These are phyloP conservation scores for Hydrolagus colliei DNA, from an alignment of 2,797 vertebrate genomes.

Conservation along the genomic window DNA sequence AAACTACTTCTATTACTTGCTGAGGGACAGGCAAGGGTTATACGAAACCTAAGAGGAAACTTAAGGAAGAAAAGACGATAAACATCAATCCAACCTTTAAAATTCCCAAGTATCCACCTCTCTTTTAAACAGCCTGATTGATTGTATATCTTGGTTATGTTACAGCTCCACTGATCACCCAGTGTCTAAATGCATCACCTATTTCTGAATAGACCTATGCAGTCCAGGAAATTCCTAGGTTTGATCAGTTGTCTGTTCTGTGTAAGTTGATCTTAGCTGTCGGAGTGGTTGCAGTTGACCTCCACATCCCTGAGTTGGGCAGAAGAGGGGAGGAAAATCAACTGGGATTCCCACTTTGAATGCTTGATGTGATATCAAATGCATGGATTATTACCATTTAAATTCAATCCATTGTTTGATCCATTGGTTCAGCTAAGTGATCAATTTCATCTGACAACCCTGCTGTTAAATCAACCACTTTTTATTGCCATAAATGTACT, in stretches of 20 bases:
- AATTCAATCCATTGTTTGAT: too few relatives aligned
- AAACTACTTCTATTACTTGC: background rate
- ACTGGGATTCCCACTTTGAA: background rate
- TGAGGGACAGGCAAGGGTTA: background rate
- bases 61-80: background rate
- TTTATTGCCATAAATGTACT: too few relatives aligned
- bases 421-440: too few relatives aligned
- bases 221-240: constrained; percentile 31
- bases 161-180: too few relatives aligned
- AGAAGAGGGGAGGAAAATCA: background rate
- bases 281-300: background rate
- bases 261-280: background rate
- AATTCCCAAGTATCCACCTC: background rate
- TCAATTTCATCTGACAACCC: too few relatives aligned
- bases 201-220: constrained; percentile 34
- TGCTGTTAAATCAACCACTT: too few relatives aligned
- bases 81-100: background rate
- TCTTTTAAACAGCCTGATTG: too few relatives aligned
- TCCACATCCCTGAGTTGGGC: background rate
- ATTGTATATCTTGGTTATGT: too few relatives aligned
- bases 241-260: too few relatives aligned
- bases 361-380: too few relatives aligned
- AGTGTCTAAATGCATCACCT: too few relatives aligned
- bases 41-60: background rate
- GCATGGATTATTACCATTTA: too few relatives aligned